Percentiles rank a stretch among this genome's conserved stretches.
Conservation (phyloP, 1,140 invertebrate species). For the Drosophila equinoxialis region DNA sequence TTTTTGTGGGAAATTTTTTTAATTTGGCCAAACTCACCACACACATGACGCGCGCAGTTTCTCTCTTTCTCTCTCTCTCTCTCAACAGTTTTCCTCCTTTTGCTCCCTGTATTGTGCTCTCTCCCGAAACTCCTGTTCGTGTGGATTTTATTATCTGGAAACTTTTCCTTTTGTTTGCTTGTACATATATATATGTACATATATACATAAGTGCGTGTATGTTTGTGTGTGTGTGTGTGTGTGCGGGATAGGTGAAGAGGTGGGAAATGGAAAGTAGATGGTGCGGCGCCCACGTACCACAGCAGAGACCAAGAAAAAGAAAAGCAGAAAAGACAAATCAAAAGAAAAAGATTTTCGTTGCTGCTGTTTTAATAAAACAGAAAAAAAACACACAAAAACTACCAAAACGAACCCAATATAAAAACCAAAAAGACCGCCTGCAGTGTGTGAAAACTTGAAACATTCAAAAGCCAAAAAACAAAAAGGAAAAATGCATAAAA, state of each 20-base stretch:
- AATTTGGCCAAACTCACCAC: slow-evolving; percentile 41
- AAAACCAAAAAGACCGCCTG: slow-evolving; percentile 38
- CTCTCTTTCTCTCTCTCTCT: slow-evolving; percentile 23
- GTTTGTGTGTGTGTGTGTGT: background rate
- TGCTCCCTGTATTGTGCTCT: background rate
- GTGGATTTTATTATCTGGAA: slow-evolving; percentile 73
- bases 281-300: slow-evolving; percentile 72
- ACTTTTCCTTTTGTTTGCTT: slow-evolving; percentile 57
- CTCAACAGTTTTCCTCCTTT: background rate
- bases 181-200: slow-evolving; percentile 46
- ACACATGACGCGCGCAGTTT: slow-evolving; percentile 47
- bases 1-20: slow-evolving; percentile 9
- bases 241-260: background rate
- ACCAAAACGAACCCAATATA: slow-evolving; percentile 10
- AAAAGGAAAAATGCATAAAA: slow-evolving; percentile 8
- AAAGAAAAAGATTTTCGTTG: slow-evolving; percentile 64
- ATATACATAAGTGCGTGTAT: slow-evolving; percentile 21
- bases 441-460: slow-evolving; percentile 35
- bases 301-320: slow-evolving; percentile 59
- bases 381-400: slow-evolving; percentile 10
- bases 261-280: slow-evolving; percentile 1
- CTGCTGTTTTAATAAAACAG: slow-evolving; percentile 39
- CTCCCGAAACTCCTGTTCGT: slow-evolving; percentile 42
- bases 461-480: slow-evolving; percentile 2
- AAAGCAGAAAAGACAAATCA: slow-evolving; percentile 33